A percentile compares a stretch with the other conserved stretches of the same genome.
phyloP scores from a whole-genome alignment of 2,797 vertebrate genomes.

The Lerista edwardsae region DNA sequence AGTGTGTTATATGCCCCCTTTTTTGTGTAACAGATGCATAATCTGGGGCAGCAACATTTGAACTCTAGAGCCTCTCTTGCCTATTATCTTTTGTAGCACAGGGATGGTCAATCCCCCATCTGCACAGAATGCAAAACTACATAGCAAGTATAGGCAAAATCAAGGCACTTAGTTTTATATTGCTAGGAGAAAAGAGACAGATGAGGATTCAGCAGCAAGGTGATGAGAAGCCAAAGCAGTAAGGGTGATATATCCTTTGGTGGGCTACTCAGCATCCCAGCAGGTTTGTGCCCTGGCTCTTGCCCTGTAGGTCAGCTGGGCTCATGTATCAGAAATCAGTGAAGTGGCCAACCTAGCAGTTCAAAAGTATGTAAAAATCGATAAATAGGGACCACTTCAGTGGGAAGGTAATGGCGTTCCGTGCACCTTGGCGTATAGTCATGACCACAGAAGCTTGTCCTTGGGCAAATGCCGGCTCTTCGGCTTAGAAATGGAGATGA shows the following conservation, averaged over 20 bases:
- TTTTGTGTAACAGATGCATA: no score
- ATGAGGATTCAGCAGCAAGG: neutral
- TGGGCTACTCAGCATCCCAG: neutral
- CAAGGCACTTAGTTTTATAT: neutral
- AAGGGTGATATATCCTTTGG: neutral
- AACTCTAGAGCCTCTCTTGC: neutral
- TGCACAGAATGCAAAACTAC: neutral
- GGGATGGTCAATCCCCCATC: neutral
- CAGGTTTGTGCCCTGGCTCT: neutral
- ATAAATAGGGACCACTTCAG: no score
- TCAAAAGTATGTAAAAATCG: no score
- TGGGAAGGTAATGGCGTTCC: no score
- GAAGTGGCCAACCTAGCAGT: no score
- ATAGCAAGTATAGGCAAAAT: neutral
- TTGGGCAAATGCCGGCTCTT: no score
- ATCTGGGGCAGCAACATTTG: neutral
- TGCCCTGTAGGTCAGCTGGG: neutral
- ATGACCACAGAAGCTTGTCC: no score
- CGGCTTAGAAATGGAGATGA: no score
- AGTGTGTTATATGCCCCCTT: neutral
- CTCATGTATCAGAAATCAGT: no score
- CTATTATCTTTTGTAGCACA: neutral
- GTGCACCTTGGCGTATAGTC: no score
- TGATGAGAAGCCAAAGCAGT: neutral
- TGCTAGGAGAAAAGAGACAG: neutral